These are phyloP conservation scores for Drosophila greeni DNA, from an alignment of 2,888 invertebrate species.

Conservation along the genomic window DNA sequence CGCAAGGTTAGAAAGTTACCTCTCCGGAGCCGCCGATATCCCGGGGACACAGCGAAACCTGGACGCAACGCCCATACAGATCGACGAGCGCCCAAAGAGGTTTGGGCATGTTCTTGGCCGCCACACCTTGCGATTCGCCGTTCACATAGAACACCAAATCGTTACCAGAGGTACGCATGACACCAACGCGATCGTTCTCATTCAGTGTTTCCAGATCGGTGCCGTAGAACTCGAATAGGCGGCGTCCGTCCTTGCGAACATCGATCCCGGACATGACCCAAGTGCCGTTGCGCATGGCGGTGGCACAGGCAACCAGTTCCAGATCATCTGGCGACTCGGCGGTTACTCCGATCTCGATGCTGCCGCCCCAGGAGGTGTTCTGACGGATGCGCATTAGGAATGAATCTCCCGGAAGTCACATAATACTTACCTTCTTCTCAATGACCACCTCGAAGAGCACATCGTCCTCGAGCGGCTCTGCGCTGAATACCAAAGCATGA, in stretches of 20 bases:
- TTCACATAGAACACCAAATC: constrained; percentile 93
- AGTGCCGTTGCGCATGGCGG: constrained; percentile 87
- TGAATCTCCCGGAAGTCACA: background rate
- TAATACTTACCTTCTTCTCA: constrained; percentile 88
- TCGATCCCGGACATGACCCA: constrained; percentile 96
- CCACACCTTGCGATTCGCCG: constrained; percentile 92
- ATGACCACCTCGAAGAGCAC: constrained; percentile 91
- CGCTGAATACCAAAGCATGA: constrained; percentile 91
- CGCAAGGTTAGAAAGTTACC: constrained; percentile 36
- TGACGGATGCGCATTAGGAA: constrained; percentile 73
- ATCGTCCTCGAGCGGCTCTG: constrained; percentile 88
- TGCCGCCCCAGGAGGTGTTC: constrained; percentile 90
- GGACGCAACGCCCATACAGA: constrained; percentile 90
- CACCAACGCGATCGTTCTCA: constrained; percentile 91
- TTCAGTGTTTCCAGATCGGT: constrained; percentile 89
- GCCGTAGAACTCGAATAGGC: constrained; percentile 90
- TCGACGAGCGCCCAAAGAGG: constrained; percentile 88
- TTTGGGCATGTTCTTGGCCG: constrained; percentile 86
- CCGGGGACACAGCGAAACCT: constrained; percentile 81
- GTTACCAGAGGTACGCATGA: constrained; percentile 89
- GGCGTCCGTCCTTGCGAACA: constrained; percentile 90
- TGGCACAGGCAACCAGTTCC: constrained; percentile 87
- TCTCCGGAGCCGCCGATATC: constrained; percentile 53
- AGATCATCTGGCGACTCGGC: constrained; percentile 84
- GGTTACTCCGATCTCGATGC: constrained; percentile 87